Conservation (phyloP, 1,140 invertebrate genomes). For the Drosophila malerkotliana region DNA sequence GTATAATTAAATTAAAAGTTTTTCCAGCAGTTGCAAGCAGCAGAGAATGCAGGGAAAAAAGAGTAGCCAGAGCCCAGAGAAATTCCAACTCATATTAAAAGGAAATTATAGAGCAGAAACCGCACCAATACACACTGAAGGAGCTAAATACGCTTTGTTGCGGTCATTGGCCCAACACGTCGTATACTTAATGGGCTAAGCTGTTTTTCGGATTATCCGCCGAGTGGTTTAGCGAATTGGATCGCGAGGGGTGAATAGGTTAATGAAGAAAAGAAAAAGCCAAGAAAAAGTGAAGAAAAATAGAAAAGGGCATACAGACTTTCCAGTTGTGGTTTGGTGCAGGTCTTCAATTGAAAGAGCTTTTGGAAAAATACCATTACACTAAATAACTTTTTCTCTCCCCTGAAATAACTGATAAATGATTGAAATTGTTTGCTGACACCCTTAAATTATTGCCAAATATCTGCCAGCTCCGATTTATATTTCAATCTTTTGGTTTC, state of each 20-base stretch:
- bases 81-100: constrained; percentile 52
- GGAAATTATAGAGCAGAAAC: constrained; percentile 46
- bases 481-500: constrained; percentile 2
- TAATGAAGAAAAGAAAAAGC: background rate
- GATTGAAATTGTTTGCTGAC: constrained; percentile 1
- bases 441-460: background rate
- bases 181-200: constrained; percentile 73
- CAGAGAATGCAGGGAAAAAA: constrained; percentile 14
- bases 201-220: constrained; percentile 62
- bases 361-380: no score
- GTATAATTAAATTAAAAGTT: constrained; percentile 83
- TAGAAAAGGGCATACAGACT: background rate
- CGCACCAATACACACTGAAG: constrained; percentile 17
- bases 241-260: constrained; percentile 3
- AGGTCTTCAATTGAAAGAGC: background rate
- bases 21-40: constrained; percentile 54
- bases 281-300: constrained; percentile 1
- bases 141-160: constrained; percentile 27
- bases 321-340: background rate
- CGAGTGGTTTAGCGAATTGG: constrained; percentile 40
- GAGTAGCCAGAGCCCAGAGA: constrained; percentile 21
- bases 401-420: background rate
- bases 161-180: constrained; percentile 53
- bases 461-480: background rate
- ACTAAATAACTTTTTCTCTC: background rate